A percentile compares a stretch with the other conserved stretches of the same genome.
These are phyloP conservation scores for Drosophila antonietae DNA, from an alignment of 2,888 invertebrate genomes.

Conservation along the genomic window DNA sequence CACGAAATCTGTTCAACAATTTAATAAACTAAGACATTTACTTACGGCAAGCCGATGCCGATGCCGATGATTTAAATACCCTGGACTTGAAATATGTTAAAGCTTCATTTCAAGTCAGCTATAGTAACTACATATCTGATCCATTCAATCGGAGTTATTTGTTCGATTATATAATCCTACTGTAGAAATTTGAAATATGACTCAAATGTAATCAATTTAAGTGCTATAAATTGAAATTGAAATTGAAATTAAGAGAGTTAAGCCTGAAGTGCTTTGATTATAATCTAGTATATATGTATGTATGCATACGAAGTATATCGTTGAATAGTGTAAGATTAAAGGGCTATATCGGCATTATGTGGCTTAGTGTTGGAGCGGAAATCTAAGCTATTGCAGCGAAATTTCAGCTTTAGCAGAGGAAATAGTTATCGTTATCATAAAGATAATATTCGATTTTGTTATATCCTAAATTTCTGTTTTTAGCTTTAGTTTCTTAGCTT, in stretches of 20 bases:
- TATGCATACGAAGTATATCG: background rate
- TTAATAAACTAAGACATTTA: background rate
- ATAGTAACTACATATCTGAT: background rate
- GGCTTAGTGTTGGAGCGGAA: too few species aligned
- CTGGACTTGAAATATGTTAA: background rate
- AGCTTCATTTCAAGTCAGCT: background rate
- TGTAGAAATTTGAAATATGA: background rate
- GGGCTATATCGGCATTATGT: background rate
- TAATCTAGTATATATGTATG: background rate
- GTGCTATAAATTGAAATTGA: constrained; percentile 4
- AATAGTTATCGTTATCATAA: constrained; percentile 33
- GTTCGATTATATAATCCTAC: background rate
- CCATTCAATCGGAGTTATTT: background rate
- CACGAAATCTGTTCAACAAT: background rate
- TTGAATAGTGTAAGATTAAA: background rate
- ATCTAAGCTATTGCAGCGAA: background rate
- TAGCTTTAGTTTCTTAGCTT: constrained; percentile 19
- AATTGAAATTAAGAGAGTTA: background rate
- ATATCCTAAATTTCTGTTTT: background rate
- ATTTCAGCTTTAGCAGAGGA: constrained; percentile 25
- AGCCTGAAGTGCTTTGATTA: background rate
- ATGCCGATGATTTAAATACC: background rate
- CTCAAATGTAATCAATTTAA: background rate
- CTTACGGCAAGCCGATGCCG: background rate
- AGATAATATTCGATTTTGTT: constrained; percentile 18